Percentiles rank a stretch among this genome's conserved stretches.
These are phyloP conservation scores for Drosophila nannoptera DNA, from an alignment of 1,140 invertebrate genomes.

Conservation along the genomic window DNA sequence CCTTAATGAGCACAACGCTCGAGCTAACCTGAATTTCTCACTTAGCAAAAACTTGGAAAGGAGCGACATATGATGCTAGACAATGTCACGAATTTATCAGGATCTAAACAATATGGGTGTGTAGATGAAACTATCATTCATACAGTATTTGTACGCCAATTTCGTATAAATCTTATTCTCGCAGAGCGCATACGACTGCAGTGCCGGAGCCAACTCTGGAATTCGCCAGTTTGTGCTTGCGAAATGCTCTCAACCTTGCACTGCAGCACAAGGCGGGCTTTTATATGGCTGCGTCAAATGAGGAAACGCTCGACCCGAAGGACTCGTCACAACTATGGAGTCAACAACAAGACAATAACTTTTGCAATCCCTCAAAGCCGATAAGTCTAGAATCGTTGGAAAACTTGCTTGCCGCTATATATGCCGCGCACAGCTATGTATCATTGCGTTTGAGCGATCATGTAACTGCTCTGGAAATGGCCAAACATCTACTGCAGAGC, in stretches of 20 bases:
- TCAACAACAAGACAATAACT: conserved; percentile 75
- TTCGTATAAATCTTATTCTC: conserved; percentile 22
- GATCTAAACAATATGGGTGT: conserved; percentile 54
- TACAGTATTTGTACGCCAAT: neutral
- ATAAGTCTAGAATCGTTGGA: conserved; percentile 73
- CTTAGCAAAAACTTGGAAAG: conserved; percentile 48
- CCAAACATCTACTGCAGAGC: conserved; percentile 77
- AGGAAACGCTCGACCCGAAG: conserved; percentile 79
- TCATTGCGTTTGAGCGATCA: conserved; percentile 92
- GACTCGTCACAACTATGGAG: conserved; percentile 64
- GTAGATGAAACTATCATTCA: neutral
- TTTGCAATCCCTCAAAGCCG: conserved; percentile 79
- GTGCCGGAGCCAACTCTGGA: conserved; percentile 93
- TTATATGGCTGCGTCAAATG: conserved; percentile 60
- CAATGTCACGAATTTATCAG: conserved; percentile 9
- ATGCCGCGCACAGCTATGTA: conserved; percentile 90
- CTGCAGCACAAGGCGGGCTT: conserved; percentile 79
- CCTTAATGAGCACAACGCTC: neutral
- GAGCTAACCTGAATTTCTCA: neutral
- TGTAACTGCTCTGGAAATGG: conserved; percentile 87
- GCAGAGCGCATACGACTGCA: conserved; percentile 86
- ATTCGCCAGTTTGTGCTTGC: conserved; percentile 92
- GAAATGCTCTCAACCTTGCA: conserved; percentile 87
- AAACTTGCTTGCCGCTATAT: conserved; percentile 84
- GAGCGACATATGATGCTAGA: conserved; percentile 43